Base-by-base conservation (phyloP, 2,113 vertebrate species). In the Sebastes fasciatus region DNA sequence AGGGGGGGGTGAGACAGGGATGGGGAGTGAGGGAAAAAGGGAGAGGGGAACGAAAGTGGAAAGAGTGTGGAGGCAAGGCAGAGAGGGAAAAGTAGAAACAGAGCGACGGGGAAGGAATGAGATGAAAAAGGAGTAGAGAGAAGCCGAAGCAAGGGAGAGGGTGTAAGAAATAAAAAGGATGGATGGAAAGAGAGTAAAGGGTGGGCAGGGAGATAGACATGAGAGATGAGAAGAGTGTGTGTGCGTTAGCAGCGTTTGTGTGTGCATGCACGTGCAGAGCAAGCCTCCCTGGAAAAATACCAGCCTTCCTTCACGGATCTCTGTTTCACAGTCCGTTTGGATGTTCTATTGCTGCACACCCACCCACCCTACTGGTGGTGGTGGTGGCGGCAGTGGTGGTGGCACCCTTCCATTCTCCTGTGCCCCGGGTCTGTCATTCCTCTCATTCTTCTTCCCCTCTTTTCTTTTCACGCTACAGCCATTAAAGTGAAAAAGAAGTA, bases 231-330 rank as follows among this genome's bases (percentile, higher is more conserved):
- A 71, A 46, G 57, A 60, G 65, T 34, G 54, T 49, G 54, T 63
- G 58, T 45, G 62, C 17, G 54, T 49, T 34, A 34, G 34, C 34
- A 34, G 3, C 34, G 63, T 48, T 40, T 34, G 40, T 46, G 48
- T 45, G 65, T 63, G 52, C 23, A 58, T 43, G 58, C 52, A 77
- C 54, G 21, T 78, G 75, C 78, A 67, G 69, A 79, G 60, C 7
- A 72, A 71, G 34, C 14, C 52, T 84, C 74, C 69, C 45, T 87
- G 80, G 86, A 88, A 90, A 89, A 81, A 87, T 73, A 92, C 85
- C 83, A 86, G 77, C 74, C 66, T 78, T 77, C 72, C 70, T 77
- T 84, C 57, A 65, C 74, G 51, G 52, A 70, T 71, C 17, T 43
- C n/a, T 23, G 57, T 74, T 77, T 85, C 68, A 73, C 66, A 79